Percentiles rank a stretch among this genome's conserved stretches.
phyloP scores from a whole-genome alignment of 1,140 invertebrate genomes.

The Diabrotica undecimpunctata region DNA sequence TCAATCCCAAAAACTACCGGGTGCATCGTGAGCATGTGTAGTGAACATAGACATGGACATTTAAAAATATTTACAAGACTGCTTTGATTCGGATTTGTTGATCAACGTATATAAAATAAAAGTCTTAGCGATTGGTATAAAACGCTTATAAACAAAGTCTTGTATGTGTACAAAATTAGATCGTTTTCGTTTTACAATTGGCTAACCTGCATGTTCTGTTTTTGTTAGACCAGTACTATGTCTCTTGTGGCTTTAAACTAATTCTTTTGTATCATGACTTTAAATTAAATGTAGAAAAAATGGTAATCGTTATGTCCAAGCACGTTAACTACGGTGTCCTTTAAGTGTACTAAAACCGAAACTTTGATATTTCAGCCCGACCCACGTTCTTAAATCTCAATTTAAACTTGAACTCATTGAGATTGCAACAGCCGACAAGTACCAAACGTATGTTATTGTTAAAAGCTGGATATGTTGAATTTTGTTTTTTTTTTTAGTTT shows the following conservation, averaged over 20 bases:
- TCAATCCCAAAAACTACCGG: slow-evolving; percentile 25
- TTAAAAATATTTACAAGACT: slow-evolving; percentile 9
- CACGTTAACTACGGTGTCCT: background rate
- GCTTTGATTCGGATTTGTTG: background rate
- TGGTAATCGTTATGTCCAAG: background rate
- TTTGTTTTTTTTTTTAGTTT: background rate
- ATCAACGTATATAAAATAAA: too few species aligned
- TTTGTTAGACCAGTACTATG: slow-evolving; percentile 36
- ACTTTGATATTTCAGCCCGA: slow-evolving; percentile 76
- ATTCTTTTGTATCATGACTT: slow-evolving; percentile 7
- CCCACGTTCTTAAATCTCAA: slow-evolving; percentile 95
- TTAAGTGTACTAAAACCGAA: slow-evolving; percentile 3
- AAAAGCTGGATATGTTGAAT: background rate
- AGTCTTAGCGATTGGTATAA: too few species aligned
- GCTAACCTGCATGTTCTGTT: slow-evolving; percentile 41
- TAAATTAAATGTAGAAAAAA: slow-evolving; percentile 1
- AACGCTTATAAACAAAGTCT: background rate
- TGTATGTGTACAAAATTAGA: background rate
- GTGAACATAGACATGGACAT: slow-evolving; percentile 23
- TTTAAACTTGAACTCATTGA: slow-evolving; percentile 86
- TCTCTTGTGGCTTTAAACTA: slow-evolving; percentile 46
- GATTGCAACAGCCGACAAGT: slow-evolving; percentile 74
- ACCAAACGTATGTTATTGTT: slow-evolving; percentile 65
- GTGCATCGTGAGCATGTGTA: slow-evolving; percentile 42
- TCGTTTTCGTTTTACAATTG: slow-evolving; percentile 28